phyloP scores from a whole-genome alignment of 30 jellyfish, hydroid and myxozoan genomes.

The Chrysaora quinquecirrha region DNA sequence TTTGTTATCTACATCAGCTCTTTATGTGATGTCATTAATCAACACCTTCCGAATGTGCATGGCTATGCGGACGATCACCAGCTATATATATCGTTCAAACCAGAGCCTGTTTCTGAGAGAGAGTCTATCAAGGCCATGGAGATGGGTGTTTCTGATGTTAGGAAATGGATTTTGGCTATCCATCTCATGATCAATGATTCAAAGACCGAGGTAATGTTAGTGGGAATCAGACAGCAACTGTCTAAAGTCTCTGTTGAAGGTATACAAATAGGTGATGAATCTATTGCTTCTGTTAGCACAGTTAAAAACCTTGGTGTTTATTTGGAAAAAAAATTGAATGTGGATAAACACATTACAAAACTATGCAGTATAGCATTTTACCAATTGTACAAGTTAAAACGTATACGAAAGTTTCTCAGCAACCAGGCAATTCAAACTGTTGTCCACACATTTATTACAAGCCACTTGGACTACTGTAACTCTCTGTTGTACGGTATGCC shows the following conservation, averaged over 20 bases:
- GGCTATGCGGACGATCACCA: conserved; percentile 70
- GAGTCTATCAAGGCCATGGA: conserved; percentile 53
- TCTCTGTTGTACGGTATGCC: conserved; percentile 59
- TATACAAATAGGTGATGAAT: conserved; percentile 18
- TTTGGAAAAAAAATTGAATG: no score
- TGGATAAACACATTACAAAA: no score
- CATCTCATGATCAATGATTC: conserved; percentile 44
- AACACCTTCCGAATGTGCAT: conserved; percentile 72
- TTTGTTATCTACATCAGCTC: conserved; percentile 40
- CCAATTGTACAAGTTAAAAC: no score
- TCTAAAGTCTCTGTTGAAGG: conserved; percentile 45
- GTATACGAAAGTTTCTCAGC: no score
- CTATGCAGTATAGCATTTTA: no score
- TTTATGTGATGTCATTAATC: conserved; percentile 56
- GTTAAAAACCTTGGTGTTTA: no score
- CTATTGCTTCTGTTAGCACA: no score
- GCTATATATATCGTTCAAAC: conserved; percentile 61
- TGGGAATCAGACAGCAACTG: conserved; percentile 42
- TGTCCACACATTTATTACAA: conserved; percentile 55
- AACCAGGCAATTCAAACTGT: conserved; percentile 53
- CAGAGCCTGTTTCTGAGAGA: conserved; percentile 52
- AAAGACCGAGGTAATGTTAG: conserved; percentile 50
- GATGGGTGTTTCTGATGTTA: conserved; percentile 50
- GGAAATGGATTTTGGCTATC: conserved; percentile 24
- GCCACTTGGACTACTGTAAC: conserved; percentile 58